phyloP scores from a whole-genome alignment of 1,140 invertebrate genomes.

The Sinella curviseta region DNA sequence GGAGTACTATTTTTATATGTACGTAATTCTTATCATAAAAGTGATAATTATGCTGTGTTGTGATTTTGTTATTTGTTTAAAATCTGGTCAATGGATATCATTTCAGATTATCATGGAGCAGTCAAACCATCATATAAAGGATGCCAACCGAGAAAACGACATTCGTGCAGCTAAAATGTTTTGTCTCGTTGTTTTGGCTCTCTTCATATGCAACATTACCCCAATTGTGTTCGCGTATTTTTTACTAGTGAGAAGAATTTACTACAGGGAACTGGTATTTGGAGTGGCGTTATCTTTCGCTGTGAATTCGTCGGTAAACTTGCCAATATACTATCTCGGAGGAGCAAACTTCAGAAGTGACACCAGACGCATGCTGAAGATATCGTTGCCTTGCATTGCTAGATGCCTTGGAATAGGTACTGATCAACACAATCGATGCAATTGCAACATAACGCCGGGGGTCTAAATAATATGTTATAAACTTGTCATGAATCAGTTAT shows the following conservation, averaged over 20 bases:
- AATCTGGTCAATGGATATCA: too few relatives aligned
- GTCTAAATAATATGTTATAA: too few relatives aligned
- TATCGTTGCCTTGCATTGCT: too few relatives aligned
- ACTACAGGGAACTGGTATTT: background rate
- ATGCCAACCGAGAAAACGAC: background rate
- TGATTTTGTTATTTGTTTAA: too few relatives aligned
- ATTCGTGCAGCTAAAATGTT: background rate
- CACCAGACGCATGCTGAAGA: too few relatives aligned
- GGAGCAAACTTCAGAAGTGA: too few relatives aligned
- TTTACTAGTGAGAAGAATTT: background rate
- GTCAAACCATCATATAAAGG: background rate
- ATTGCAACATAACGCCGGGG: too few relatives aligned
- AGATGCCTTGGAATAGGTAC: too few relatives aligned
- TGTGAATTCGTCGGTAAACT: background rate
- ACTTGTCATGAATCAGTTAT: too few relatives aligned
- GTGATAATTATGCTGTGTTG: too few relatives aligned
- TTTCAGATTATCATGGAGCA: background rate
- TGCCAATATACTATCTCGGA: background rate
- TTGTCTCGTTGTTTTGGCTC: background rate
- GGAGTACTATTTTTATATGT: background rate
- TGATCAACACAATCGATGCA: too few relatives aligned
- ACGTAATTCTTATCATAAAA: background rate
- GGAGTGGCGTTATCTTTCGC: background rate
- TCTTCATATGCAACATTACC: background rate
- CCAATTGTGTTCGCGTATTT: background rate